Evolutionary conservation across 2,888 invertebrate genomes (phyloP).

Genomic region (Girardia tigrina): DNA sequence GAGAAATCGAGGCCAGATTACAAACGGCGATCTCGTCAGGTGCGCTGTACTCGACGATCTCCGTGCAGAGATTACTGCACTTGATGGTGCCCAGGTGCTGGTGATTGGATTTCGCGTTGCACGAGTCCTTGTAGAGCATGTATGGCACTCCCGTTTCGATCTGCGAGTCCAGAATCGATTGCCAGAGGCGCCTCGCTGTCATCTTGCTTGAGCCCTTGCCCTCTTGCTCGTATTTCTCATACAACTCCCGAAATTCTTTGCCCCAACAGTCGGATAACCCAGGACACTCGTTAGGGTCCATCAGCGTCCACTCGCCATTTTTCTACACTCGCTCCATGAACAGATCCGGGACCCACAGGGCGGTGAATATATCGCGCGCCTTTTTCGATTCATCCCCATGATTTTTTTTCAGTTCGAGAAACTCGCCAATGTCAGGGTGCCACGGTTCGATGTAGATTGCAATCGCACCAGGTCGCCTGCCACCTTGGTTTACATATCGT

Average conservation of each 20-base stretch:
- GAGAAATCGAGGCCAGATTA: conserved; percentile 86
- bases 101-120: conserved; percentile 90
- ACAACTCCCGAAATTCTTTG: conserved; percentile 75
- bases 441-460: conserved; percentile 95
- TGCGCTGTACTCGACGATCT: conserved; percentile 84
- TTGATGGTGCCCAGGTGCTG: conserved; percentile 94
- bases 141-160: conserved; percentile 85
- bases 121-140: conserved; percentile 69
- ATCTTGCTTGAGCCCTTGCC: conserved; percentile 51
- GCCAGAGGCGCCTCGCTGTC: conserved; percentile 74
- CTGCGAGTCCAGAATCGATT: conserved; percentile 64
- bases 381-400: conserved; percentile 78
- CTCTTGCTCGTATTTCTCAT: conserved; percentile 66
- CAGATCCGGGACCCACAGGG: conserved; percentile 90
- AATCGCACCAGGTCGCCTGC: conserved; percentile 90
- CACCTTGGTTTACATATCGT: conserved; percentile 89
- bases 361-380: conserved; percentile 87
- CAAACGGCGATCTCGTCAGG: conserved; percentile 81
- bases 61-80: conserved; percentile 91
- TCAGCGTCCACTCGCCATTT: conserved; percentile 74
- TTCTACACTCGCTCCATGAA: conserved; percentile 78
- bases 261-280: conserved; percentile 84
- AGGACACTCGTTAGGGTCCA: conserved; percentile 87
- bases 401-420: conserved; percentile 82
- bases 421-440: conserved; percentile 92